Percentiles rank a stretch among this genome's conserved stretches.
These are phyloP conservation scores for Pyrrhosoma nymphula DNA, from an alignment of 2,888 invertebrate species.

Conservation along the genomic window DNA sequence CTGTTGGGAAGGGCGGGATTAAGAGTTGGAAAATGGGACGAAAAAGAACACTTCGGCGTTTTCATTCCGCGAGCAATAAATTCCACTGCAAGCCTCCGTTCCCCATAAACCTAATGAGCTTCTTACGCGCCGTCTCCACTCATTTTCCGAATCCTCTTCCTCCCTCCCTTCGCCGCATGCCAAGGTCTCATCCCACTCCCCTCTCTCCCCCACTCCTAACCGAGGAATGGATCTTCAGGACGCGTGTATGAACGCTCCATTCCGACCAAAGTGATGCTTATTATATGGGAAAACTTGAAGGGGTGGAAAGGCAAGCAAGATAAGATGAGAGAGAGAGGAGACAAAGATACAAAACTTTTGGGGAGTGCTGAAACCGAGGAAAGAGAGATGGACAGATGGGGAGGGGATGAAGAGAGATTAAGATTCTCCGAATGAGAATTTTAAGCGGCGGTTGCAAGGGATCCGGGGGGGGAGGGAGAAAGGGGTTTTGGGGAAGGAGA, in stretches of 20 bases:
- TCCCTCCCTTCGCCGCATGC: not conserved
- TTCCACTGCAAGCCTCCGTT: constrained; percentile 30
- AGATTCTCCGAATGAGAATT: not conserved
- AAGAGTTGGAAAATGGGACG: not conserved
- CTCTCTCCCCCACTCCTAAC: not conserved
- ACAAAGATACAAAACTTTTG: not conserved
- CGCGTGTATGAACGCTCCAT: not conserved
- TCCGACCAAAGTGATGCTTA: not conserved
- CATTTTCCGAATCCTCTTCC: not conserved
- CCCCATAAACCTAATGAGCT: constrained; percentile 31
- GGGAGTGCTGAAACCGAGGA: no score
- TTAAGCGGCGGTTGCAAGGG: not conserved
- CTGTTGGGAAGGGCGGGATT: not conserved
- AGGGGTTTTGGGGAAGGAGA: not conserved
- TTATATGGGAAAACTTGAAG: not conserved
- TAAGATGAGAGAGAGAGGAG: not conserved
- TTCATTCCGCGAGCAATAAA: constrained; percentile 40
- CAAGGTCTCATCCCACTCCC: not conserved
- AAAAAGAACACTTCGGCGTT: not conserved
- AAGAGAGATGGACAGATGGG: not conserved
- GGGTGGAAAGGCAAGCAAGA: not conserved
- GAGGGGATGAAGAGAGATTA: not conserved
- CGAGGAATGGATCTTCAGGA: not conserved
- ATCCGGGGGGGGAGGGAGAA: not conserved
- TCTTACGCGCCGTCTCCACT: not conserved